Conservation (phyloP, 2,797 vertebrate species). For the Sebastes oblongus region DNA sequence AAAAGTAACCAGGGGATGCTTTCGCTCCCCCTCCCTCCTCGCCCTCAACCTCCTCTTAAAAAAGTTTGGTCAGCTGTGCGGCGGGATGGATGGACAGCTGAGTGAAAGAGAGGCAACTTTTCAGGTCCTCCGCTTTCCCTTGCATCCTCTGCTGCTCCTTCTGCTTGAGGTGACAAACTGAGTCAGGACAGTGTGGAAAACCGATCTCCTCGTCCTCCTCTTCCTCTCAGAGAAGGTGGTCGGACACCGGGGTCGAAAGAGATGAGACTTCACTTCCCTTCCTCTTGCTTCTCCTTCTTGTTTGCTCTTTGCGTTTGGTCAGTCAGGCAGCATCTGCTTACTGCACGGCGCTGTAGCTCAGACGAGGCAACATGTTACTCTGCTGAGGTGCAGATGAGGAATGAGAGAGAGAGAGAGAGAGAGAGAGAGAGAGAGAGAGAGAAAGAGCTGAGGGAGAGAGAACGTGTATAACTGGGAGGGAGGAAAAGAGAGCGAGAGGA, state of each 20-base stretch:
- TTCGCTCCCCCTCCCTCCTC: conserved; percentile 9
- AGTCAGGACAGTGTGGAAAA: conserved; percentile 44
- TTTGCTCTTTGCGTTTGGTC: conserved; percentile 30
- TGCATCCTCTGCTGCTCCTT: conserved; percentile 51
- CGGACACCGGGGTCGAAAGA: conserved; percentile 15
- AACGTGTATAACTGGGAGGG: conserved; percentile 51
- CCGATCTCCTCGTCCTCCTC: conserved; percentile 14
- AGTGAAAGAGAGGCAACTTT: conserved; percentile 48
- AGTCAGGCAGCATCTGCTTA: conserved; percentile 38
- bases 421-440: conserved; percentile 19
- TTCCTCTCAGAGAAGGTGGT: conserved; percentile 17
- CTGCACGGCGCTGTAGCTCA: conserved; percentile 35
- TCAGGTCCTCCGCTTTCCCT: conserved; percentile 28
- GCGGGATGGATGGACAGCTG: conserved; percentile 9
- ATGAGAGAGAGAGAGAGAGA: conserved; percentile 59
- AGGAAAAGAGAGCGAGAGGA: conserved; percentile 43
- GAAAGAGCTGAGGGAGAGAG: conserved; percentile 32
- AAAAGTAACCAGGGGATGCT: conserved; percentile 9
- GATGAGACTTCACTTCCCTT: conserved; percentile 18
- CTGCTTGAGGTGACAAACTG: conserved; percentile 45
- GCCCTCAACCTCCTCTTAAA: not conserved
- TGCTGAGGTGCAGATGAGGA: conserved; percentile 72
- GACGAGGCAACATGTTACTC: conserved; percentile 65
- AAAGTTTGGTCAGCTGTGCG: conserved; percentile 53
- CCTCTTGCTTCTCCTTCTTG: conserved; percentile 3